Conservation (phyloP, 2,888 invertebrate species). For the Ophioninae sp. region DNA sequence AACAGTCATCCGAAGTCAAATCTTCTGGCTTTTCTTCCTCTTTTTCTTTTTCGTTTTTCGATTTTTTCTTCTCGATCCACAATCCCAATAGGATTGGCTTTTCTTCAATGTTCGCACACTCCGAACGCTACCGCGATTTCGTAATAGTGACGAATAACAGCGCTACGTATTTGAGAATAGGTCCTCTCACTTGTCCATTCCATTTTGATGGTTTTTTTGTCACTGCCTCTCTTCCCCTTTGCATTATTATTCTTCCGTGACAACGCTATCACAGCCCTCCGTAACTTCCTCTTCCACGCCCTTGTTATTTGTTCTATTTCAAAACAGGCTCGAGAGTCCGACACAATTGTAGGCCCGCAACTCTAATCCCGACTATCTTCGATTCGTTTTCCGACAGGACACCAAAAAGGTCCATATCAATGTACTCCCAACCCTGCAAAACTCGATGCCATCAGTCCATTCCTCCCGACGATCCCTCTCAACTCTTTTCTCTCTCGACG, state of each 20-base stretch:
- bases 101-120: conserved; percentile 26
- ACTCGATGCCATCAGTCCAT: conserved; percentile 42
- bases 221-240: not conserved
- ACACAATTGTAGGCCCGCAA: not conserved
- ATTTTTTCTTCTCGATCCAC: conserved; percentile 23
- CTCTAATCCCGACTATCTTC: conserved; percentile 28
- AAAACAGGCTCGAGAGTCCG: not conserved
- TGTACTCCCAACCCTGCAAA: conserved; percentile 26
- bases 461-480: conserved; percentile 29
- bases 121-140: conserved; percentile 32
- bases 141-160: conserved; percentile 35
- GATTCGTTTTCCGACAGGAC: conserved; percentile 2
- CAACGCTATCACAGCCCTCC: not conserved
- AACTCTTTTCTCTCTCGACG: conserved; percentile 18
- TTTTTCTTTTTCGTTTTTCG: conserved; percentile 2
- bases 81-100: conserved; percentile 10
- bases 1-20: no score
- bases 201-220: conserved; percentile 15
- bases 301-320: not conserved
- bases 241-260: not conserved
- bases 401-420: conserved; percentile 27
- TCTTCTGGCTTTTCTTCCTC: conserved; percentile 10
- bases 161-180: conserved; percentile 44
- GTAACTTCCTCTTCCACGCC: not conserved
- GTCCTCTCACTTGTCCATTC: conserved; percentile 51